phyloP scores from a whole-genome alignment of 2,797 vertebrate species.

The Pantherophis vulpinus region DNA sequence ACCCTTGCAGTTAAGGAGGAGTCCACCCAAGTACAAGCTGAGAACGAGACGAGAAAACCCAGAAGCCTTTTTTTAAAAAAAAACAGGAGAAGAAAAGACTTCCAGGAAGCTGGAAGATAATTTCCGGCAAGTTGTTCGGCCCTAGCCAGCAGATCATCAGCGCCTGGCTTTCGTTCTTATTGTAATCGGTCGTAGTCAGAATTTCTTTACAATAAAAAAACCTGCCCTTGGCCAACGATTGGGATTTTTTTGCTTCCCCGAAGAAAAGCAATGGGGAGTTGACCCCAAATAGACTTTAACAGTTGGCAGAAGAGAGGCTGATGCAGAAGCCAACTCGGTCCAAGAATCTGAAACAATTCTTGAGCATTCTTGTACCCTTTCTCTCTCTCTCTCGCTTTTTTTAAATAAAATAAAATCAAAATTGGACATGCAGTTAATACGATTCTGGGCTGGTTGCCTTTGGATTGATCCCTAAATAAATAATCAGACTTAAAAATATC shows the following conservation, averaged over 20 bases:
- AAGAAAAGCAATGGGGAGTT: neutral
- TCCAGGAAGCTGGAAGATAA: neutral
- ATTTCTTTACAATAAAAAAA: neutral
- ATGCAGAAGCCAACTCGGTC: slow-evolving; percentile 26
- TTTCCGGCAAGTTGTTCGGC: neutral
- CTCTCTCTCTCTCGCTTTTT: neutral
- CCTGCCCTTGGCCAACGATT: neutral
- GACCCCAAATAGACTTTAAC: neutral
- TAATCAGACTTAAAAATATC: slow-evolving; percentile 69
- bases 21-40: neutral
- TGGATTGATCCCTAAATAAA: slow-evolving; percentile 72
- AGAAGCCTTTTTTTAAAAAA: neutral
- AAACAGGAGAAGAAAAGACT: neutral
- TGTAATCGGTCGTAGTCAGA: neutral
- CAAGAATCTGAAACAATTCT: slow-evolving; percentile 61
- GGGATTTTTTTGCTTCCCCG: neutral
- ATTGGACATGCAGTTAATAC: slow-evolving; percentile 65
- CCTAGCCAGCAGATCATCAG: neutral
- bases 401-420: neutral
- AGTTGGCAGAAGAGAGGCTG: slow-evolving; percentile 43
- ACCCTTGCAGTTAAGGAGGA: neutral
- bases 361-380: slow-evolving; percentile 51
- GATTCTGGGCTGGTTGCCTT: slow-evolving; percentile 66
- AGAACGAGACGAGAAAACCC: neutral
- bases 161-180: neutral